These are phyloP conservation scores for Drosophila oshimai DNA, from an alignment of 1,140 invertebrate species.

Conservation along the genomic window DNA sequence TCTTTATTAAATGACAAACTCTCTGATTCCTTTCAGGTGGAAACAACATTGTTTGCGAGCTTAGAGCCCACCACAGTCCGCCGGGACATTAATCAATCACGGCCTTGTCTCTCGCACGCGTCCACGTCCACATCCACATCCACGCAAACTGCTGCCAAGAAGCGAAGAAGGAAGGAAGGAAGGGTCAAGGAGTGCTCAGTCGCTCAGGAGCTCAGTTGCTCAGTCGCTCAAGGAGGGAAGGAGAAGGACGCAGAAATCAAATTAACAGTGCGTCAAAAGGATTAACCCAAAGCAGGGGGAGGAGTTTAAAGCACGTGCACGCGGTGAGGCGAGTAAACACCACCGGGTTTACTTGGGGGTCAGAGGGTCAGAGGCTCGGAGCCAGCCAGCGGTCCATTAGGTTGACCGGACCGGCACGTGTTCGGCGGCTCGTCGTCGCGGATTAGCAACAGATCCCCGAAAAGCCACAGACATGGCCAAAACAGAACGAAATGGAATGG, in stretches of 20 bases:
- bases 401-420: slow-evolving; percentile 1
- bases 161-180: slow-evolving; percentile 2
- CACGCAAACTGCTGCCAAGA: background rate
- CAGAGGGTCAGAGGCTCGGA: background rate
- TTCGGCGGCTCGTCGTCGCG: background rate
- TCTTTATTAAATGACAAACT: slow-evolving; percentile 36
- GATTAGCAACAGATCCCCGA: slow-evolving; percentile 1
- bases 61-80: slow-evolving; percentile 32
- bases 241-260: slow-evolving; percentile 31
- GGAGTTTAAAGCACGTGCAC: slow-evolving; percentile 26
- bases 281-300: slow-evolving; percentile 16
- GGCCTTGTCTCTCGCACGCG: slow-evolving; percentile 46
- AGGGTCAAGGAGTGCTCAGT: background rate
- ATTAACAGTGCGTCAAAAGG: slow-evolving; percentile 60
- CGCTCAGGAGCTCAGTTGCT: no score
- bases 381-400: background rate
- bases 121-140: no score
- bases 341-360: no score
- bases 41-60: slow-evolving; percentile 41
- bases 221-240: no score
- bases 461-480: background rate
- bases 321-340: slow-evolving; percentile 7
- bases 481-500: background rate
- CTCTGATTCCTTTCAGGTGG: slow-evolving; percentile 57
- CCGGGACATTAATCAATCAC: slow-evolving; percentile 69